Base-by-base conservation (phyloP, 2,797 vertebrate species). In the Sebastes hubbsi region DNA sequence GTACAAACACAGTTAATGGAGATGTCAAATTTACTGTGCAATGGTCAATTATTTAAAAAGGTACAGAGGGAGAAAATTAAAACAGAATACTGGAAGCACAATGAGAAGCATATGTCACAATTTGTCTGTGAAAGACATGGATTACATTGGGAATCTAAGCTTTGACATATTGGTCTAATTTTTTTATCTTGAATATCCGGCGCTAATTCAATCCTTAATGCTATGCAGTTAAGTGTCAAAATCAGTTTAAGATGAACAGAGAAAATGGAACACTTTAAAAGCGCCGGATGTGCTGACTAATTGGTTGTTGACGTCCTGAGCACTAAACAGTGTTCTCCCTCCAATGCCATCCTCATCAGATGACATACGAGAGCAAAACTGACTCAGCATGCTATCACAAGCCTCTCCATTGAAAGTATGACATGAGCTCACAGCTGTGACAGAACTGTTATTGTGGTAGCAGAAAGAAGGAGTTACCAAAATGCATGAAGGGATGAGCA, bases 321-420 rank as follows among this genome's bases (percentile, higher is more conserved):
- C 52, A 55, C 24, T 32, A 3, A 76, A 84, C 46, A 54, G 52
- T 29, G 24, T 59, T 64, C 18, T 20, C n/a, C 24, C 24, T 46
- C 60, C 54, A 25, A 80, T 13, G 69, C 30, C 29, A 65, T 62
- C 27, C 46, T 46, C 38, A 68, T 85, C 72, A 79, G 38, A 81
- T 79, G 76, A 80, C 72, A 68, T 18, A 2, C 2, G 10, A 68
- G 49, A 67, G 75, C 77, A 77, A 75, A 74, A 67, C 63, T 83
- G 75, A 84, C 72, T 85, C 72, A 87, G 55, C 68, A 32, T 70
- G 76, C 12, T 1, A 69, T 77, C 61, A 88, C 72, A 62, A 77
- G 75, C 58, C 38, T 59, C 55, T 27, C 60, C 68, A 84, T 20
- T 87, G 49, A 73, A 72, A 52, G 59, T 32, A 70, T 49, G 36